Evolutionary conservation across 2,797 vertebrate species (phyloP), one percentile per base, ranked within the genome.

Genomic region (Hemitrygon akajei): DNA sequence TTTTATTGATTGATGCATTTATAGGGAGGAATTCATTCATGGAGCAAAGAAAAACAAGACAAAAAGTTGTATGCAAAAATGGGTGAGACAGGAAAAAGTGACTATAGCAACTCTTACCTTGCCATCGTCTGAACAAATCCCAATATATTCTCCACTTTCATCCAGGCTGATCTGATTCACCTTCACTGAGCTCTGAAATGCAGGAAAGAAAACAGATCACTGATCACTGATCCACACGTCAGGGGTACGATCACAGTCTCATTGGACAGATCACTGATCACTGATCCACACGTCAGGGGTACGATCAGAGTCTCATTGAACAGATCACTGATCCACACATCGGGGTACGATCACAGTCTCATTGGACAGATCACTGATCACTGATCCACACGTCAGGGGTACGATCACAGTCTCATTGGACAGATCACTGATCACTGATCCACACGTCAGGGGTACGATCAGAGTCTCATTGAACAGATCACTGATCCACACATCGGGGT

Each of bases 161-260:
- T 99, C 99, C 97, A 99, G 96, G 95, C 99, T 99, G 96, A 99
- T 98, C 96, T 99, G 99, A 97, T 99, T 99, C 97, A 99, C 98
- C 97, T 99, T 99, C 96, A 99, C 99, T 25, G 98, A 97, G 95
- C 98, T 99, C 99, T 99, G 96, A 0, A 94, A 79, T 93, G 11
- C 25, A 75, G 69, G 7, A 58, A 93, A 76, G n/a, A 58, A 69
- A 30, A 71, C 14, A 93, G 34, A 92, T 75, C 37, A 76, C n/a
- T 56, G 40, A n/a, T 58, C 40, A 93, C 12, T 93, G 91, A 30
- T 93, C 27, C n/a, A 7, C 27, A 4, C 11, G 7, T n/a, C 11
- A 58, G 56, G 27, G 25, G 93, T 6, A 93, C 18, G 56, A 20
- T 27, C 40, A 34, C 37, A 22, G 14, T 76, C 40, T 69, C 40